Conservation (phyloP, 2,113 vertebrate species). For the Todiramphus chloris region DNA sequence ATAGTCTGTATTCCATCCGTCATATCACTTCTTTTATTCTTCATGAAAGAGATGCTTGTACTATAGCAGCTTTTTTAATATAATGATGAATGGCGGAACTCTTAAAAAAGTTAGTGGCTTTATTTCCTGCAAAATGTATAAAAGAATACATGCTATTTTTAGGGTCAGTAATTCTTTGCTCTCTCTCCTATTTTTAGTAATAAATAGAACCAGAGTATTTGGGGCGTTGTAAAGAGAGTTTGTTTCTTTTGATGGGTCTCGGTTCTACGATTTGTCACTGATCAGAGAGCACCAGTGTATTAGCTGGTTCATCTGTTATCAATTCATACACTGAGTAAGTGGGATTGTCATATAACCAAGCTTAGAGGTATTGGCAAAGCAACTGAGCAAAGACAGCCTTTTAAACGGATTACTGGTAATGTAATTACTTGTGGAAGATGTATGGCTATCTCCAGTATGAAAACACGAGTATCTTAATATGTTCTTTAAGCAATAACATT, state of each 20-base stretch:
- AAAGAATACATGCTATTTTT: not conserved
- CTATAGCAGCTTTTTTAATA: not conserved
- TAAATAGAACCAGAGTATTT: not conserved
- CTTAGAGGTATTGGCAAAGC: conserved; percentile 33
- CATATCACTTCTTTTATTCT: conserved; percentile 13
- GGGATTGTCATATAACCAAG: conserved; percentile 9
- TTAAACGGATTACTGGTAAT: conserved; percentile 37
- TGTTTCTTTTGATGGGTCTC: not conserved
- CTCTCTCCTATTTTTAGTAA: not conserved
- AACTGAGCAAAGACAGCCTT: conserved; percentile 24
- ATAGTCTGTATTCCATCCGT: not conserved
- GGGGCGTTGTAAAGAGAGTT: not conserved
- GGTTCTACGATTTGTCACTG: not conserved
- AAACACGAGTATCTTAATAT: conserved; percentile 2
- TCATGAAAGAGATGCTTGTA: conserved; percentile 10
- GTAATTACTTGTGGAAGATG: not conserved
- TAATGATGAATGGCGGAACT: not conserved
- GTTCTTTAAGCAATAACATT: not conserved
- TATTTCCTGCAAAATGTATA: not conserved
- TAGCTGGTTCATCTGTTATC: conserved; percentile 24
- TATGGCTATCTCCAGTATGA: not conserved
- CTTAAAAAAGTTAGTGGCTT: not conserved
- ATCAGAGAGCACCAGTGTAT: not conserved
- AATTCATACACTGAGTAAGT: not conserved
- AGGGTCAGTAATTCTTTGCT: not conserved